A percentile compares a stretch with the other conserved stretches of the same genome.
Evolutionary conservation across 1,140 invertebrate genomes (phyloP).

Genomic region (Marisa cornuarietis): DNA sequence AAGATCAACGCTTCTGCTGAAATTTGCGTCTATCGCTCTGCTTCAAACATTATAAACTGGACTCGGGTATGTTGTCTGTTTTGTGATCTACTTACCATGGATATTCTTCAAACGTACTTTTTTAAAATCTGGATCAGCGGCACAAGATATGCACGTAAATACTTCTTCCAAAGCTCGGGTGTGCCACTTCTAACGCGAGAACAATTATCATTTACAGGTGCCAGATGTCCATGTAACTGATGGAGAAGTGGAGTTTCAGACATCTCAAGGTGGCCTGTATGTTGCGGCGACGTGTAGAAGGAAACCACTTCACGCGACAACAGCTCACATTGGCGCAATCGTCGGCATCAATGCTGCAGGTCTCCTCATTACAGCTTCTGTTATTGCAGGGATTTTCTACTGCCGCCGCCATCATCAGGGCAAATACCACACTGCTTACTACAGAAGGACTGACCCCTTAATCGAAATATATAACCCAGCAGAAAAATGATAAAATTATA

Average conservation of each 20-base stretch:
- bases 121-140: no score
- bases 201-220: no score
- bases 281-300: constrained; percentile 46
- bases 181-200: no score
- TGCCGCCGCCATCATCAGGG: constrained; percentile 51
- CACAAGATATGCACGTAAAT: no score
- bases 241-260: constrained; percentile 43
- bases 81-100: no score
- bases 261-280: constrained; percentile 51
- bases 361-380: constrained; percentile 42
- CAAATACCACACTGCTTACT: constrained; percentile 49
- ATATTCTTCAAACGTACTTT: no score
- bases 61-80: constrained; percentile 30
- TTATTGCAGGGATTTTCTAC: constrained; percentile 48
- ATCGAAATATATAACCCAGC: no score
- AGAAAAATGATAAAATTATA: no score
- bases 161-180: no score
- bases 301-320: no score
- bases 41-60: constrained; percentile 46
- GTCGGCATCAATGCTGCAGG: constrained; percentile 44
- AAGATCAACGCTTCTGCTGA: constrained; percentile 36
- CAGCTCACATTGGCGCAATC: constrained; percentile 42
- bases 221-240: constrained; percentile 39
- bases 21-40: constrained; percentile 49
- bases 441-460: no score